Evolutionary conservation across 2,113 vertebrate species (phyloP).

Genomic region (Cervus canadensis): DNA sequence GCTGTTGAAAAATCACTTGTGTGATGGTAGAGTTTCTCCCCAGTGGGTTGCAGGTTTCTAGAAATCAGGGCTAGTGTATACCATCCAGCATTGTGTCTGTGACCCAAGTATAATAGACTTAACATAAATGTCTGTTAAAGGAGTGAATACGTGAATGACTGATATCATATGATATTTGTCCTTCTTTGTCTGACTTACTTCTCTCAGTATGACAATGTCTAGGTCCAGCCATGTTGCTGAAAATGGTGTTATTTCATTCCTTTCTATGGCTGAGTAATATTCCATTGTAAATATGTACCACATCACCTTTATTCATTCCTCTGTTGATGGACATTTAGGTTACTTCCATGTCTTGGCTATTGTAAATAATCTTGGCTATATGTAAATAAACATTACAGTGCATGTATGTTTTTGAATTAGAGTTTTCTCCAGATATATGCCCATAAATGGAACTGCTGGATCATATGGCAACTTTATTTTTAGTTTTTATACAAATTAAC

Average conservation of each 20-base stretch:
- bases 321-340: neutral
- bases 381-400: neutral
- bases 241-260: neutral
- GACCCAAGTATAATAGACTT: neutral
- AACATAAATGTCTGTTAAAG: neutral
- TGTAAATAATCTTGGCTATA: neutral
- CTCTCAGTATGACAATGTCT: neutral
- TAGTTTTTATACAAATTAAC: neutral
- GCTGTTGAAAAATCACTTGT: neutral
- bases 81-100: neutral
- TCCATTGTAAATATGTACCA: too few species aligned
- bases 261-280: neutral
- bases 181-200: rapidly evolving
- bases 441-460: neutral
- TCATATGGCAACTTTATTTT: neutral
- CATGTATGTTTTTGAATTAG: neutral
- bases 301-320: neutral
- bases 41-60: rapidly evolving
- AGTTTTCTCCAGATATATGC: neutral
- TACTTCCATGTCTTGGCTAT: neutral
- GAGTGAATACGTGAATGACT: neutral
- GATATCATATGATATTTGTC: too few species aligned
- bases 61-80: neutral
- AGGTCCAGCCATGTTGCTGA: neutral
- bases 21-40: neutral